Evolutionary conservation across 1,140 invertebrate species (phyloP).

Genomic region (Spodoptera frugiperda): DNA sequence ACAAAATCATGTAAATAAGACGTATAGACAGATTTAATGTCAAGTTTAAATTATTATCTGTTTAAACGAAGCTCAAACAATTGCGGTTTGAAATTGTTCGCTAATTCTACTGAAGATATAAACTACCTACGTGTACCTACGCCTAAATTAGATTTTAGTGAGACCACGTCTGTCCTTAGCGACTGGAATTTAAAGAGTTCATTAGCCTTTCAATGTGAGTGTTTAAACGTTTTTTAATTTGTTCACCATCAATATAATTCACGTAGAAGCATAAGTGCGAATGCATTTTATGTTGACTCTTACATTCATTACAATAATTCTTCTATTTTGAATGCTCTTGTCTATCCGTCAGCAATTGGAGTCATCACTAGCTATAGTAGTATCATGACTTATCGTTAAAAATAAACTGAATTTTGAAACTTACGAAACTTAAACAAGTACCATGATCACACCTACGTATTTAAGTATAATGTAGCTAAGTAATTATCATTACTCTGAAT

Average conservation of each 20-base stretch:
- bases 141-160: slow-evolving; percentile 27
- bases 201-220: neutral
- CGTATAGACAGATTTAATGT: neutral
- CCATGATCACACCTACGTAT: too few relatives aligned
- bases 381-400: too few relatives aligned
- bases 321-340: too few relatives aligned
- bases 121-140: neutral
- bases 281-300: neutral
- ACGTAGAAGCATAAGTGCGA: too few relatives aligned
- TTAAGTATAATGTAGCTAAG: too few relatives aligned
- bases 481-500: too few relatives aligned
- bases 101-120: neutral
- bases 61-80: neutral
- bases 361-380: too few relatives aligned
- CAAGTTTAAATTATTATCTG: neutral
- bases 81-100: slow-evolving; percentile 5
- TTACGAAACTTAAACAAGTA: too few relatives aligned
- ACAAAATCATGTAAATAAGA: too few relatives aligned
- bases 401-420: too few relatives aligned
- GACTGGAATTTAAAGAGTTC: neutral
- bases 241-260: too few relatives aligned
- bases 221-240: neutral
- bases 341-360: too few relatives aligned
- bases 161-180: slow-evolving; percentile 11
- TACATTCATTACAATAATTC: neutral